Evolutionary conservation across 2,113 vertebrate species (phyloP), one percentile per base, ranked within the genome.

Genomic region (Grammomys dolichurus): DNA sequence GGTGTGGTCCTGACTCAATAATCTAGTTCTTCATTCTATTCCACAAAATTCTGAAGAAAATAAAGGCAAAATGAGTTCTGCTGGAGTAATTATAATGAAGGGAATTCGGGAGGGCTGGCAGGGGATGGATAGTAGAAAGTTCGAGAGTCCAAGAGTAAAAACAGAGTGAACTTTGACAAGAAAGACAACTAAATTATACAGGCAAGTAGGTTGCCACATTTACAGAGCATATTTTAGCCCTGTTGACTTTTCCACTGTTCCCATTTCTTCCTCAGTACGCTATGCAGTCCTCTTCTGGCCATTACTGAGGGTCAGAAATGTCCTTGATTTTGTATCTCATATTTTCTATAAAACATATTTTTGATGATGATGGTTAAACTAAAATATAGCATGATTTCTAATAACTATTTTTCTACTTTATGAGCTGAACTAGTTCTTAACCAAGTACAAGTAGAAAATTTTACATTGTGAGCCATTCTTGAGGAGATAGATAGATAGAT

Each of bases 81-180:
- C 2, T 60, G 12, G 28, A 90, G 54, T 43, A 33, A 56, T 76
- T 88, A 91, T 36, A 85, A 26, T 8, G 69, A 96, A 96, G 84
- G 60, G 95, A 97, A 93, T 63, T 78, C 51, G 95, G 93, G 97
- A 51, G 63, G 0, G 77, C 96, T 43, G 93, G n/a, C 76, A 76
- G 93, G 51, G 16, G 75, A 48, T 98, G 87, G 93, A 80, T 96
- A 91, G 93, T 54, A 97, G 96, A 97, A 91, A 87, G 81, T 16
- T 69, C 58, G 73, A 96, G 56, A 82, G 97, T 97, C 94, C 97
- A 98, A 98, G 87, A 10, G 56, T 95, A 40, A 81, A 97, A 91
- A 93, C 96, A 98, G 98, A 97, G 96, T 93, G 98, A 98, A 95
- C 94, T 97, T 97, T 98, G 93, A 97, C 94, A 95, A 76, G 40